phyloP scores from a whole-genome alignment of 2,113 vertebrate genomes.

The Rafetus swinhoei region DNA sequence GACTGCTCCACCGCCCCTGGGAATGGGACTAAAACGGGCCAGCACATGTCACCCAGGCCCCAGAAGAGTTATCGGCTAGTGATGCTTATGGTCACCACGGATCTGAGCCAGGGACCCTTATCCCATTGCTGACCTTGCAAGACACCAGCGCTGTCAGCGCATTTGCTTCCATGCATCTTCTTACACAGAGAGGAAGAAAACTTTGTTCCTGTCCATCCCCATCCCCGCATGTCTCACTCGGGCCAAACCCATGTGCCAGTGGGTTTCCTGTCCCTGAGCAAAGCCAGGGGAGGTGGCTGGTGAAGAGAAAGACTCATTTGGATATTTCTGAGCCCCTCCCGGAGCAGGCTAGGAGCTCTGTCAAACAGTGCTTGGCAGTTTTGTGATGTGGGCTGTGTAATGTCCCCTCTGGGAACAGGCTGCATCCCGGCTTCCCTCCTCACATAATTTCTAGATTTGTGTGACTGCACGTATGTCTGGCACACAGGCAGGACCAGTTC shows the following conservation, averaged over 20 bases:
- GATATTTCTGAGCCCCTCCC: constrained; percentile 42
- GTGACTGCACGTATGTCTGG: constrained; percentile 50
- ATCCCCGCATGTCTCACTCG: background rate
- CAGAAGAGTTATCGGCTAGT: background rate
- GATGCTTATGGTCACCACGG: background rate
- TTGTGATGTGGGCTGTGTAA: constrained; percentile 63
- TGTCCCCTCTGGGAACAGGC: constrained; percentile 58
- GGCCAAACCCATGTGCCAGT: constrained; percentile 20
- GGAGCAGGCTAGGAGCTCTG: constrained; percentile 42
- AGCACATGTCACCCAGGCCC: background rate
- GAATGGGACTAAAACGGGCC: background rate
- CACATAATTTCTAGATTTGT: constrained; percentile 56
- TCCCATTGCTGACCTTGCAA: background rate
- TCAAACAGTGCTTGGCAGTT: constrained; percentile 4
- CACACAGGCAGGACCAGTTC: constrained; percentile 59
- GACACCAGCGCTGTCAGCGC: background rate
- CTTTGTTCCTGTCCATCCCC: background rate
- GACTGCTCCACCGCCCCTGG: too few species aligned
- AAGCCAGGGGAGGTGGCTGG: background rate
- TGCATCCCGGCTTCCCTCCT: constrained; percentile 64
- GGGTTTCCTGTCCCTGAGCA: constrained; percentile 17
- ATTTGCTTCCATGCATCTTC: accelerated
- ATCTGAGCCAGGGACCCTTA: background rate
- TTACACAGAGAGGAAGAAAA: background rate
- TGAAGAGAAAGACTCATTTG: background rate